A percentile compares a stretch with the other conserved stretches of the same genome.
Evolutionary conservation across 2,797 vertebrate species (phyloP).

Genomic region (Acrocephalus scirpaceus): DNA sequence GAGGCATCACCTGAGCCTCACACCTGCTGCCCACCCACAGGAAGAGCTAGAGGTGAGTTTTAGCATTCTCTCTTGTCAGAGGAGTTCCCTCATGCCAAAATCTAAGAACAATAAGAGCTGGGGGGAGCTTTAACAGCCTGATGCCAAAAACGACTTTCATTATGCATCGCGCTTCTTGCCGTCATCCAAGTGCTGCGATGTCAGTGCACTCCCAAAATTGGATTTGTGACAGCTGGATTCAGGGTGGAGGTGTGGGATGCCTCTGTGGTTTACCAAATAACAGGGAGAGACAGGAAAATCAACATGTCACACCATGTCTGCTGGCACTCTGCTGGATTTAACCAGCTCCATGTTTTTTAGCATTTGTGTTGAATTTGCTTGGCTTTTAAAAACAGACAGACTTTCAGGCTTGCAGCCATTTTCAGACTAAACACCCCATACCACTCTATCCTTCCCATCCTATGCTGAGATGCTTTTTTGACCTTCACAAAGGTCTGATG

Average conservation of each 20-base stretch:
- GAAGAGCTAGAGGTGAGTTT: not conserved
- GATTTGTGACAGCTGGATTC: conserved; percentile 18
- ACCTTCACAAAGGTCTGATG: not conserved
- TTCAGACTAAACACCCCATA: not conserved
- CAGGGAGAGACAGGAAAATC: conserved; percentile 45
- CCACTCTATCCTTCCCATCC: not conserved
- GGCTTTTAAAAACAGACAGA: not conserved
- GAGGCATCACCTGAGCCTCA: fast-evolving
- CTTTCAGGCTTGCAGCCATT: not conserved
- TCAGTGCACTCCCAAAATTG: not conserved
- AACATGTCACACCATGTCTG: conserved; percentile 12
- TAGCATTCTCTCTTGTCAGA: not conserved
- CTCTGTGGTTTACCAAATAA: conserved; percentile 11
- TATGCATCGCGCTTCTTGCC: not conserved
- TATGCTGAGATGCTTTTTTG: not conserved
- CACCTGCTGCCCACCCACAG: not conserved
- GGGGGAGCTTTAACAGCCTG: not conserved
- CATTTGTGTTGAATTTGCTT: not conserved
- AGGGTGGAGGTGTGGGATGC: not conserved
- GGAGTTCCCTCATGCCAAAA: not conserved
- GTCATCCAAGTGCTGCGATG: not conserved
- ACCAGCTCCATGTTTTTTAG: not conserved
- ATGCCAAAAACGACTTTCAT: not conserved
- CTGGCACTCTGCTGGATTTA: not conserved
- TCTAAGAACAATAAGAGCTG: not conserved